Conservation (phyloP, 2,113 vertebrate species). For the Pollimyrus isidori region DNA sequence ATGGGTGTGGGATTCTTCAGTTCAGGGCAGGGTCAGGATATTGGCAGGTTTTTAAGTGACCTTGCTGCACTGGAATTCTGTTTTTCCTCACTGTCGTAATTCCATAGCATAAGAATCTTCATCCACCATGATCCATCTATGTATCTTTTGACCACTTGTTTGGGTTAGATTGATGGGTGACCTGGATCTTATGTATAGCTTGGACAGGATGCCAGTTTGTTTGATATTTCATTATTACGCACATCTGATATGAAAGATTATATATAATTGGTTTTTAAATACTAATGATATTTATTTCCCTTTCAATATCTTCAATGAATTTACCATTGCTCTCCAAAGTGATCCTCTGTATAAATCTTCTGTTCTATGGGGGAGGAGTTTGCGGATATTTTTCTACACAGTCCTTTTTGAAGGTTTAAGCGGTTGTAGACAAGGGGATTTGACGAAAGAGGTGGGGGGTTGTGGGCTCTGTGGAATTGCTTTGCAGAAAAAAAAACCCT, state of each 20-base stretch:
- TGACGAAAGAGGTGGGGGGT: background rate
- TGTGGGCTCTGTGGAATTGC: background rate
- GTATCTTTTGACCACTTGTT: background rate
- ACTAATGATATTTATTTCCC: background rate
- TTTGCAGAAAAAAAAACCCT: background rate
- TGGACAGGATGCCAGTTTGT: background rate
- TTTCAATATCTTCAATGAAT: background rate
- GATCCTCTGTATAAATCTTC: background rate
- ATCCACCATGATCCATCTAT: background rate
- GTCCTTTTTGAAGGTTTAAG: background rate
- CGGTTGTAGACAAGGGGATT: background rate
- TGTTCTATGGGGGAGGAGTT: background rate
- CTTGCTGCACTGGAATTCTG: background rate
- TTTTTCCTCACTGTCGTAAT: background rate
- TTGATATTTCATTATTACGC: background rate
- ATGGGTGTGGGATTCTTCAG: background rate
- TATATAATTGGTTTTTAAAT: background rate
- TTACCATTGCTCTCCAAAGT: background rate
- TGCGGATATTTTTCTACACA: background rate
- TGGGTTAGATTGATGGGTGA: background rate
- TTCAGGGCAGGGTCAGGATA: background rate
- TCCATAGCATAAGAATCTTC: background rate
- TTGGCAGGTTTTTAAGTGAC: background rate
- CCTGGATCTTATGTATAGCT: background rate
- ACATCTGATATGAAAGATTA: background rate